phyloP scores from a whole-genome alignment of 2,113 vertebrate species.

The Plecturocebus donacophilus region DNA sequence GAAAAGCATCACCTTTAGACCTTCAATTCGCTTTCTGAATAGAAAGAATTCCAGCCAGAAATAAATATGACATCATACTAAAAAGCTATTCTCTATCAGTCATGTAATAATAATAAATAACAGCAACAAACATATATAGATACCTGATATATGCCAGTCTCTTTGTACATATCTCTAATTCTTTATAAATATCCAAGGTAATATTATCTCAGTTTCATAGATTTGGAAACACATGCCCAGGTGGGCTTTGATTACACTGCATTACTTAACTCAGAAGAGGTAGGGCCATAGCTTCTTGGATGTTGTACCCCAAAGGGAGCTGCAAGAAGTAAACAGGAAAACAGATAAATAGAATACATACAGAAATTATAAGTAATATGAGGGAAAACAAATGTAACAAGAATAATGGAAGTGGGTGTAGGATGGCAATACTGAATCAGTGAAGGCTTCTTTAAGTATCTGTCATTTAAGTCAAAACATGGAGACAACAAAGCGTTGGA shows the following conservation, averaged over 20 bases:
- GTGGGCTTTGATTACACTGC: background rate
- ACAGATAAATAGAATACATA: background rate
- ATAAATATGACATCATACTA: background rate
- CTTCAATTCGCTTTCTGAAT: conserved; percentile 22
- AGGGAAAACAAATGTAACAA: background rate
- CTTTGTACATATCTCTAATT: conserved; percentile 19
- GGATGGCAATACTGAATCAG: background rate
- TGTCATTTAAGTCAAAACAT: background rate
- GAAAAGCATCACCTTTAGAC: background rate
- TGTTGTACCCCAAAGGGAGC: background rate
- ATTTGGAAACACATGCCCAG: background rate
- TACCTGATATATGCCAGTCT: background rate
- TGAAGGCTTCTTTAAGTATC: background rate
- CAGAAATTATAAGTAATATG: background rate
- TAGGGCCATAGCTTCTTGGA: background rate
- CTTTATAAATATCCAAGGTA: background rate
- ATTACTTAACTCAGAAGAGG: background rate
- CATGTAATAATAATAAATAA: background rate
- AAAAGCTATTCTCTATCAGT: background rate
- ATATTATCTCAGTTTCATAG: background rate
- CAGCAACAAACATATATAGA: background rate
- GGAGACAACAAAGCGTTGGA: background rate
- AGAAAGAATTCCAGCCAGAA: conserved; percentile 21
- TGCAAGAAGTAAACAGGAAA: background rate
- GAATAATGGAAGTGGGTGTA: background rate